Conservation (phyloP, 1,140 invertebrate genomes). For the Drosophila grimshawi region DNA sequence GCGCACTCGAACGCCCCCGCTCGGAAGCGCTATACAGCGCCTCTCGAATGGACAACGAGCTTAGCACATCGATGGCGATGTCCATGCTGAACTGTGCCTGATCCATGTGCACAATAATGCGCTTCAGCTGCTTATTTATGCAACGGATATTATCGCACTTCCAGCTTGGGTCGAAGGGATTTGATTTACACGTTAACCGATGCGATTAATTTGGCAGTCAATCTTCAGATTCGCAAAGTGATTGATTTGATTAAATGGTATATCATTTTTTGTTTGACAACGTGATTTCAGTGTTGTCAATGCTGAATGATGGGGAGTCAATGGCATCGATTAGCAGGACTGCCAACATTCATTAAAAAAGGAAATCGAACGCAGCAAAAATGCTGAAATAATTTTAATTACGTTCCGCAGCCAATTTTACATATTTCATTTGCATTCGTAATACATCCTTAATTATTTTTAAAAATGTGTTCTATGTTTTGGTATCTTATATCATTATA, state of each 20-base stretch:
- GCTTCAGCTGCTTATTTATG: background rate
- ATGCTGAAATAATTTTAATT: too few relatives aligned
- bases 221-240: background rate
- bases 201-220: conserved; percentile 14
- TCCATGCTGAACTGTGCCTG: conserved; percentile 25
- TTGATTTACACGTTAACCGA: conserved; percentile 8
- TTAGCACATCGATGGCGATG: conserved; percentile 32
- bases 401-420: too few relatives aligned
- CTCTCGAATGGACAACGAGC: background rate
- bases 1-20: conserved; percentile 37
- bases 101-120: conserved; percentile 13
- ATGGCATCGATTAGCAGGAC: too few relatives aligned
- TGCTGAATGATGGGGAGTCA: too few relatives aligned
- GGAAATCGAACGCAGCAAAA: too few relatives aligned
- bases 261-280: conserved; percentile 21
- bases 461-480: too few relatives aligned
- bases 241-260: conserved; percentile 31
- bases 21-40: background rate
- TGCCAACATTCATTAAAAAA: too few relatives aligned
- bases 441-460: too few relatives aligned
- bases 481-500: too few relatives aligned
- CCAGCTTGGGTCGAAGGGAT: background rate
- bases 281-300: too few relatives aligned
- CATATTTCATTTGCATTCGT: too few relatives aligned
- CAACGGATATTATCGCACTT: background rate